Conservation (phyloP, 2,797 vertebrate genomes). For the Pantherophis alleghaniensis region DNA sequence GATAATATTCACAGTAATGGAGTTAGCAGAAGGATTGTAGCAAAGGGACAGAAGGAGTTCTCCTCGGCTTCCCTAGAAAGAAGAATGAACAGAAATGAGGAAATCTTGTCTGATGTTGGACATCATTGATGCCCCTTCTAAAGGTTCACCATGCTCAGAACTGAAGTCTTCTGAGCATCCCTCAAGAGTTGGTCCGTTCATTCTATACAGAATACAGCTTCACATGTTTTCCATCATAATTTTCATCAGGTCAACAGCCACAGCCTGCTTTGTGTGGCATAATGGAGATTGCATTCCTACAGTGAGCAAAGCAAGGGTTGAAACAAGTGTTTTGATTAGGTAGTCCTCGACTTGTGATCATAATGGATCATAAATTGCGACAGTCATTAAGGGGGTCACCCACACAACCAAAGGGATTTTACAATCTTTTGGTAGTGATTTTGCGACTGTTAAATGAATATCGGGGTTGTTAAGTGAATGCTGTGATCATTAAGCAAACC, state of each 20-base stretch:
- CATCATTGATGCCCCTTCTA: neutral
- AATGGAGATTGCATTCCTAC: neutral
- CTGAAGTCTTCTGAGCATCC: neutral
- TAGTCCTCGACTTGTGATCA: neutral
- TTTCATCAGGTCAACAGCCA: neutral
- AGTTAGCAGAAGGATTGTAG: constrained; percentile 98
- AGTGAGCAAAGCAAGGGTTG: neutral
- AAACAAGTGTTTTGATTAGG: neutral
- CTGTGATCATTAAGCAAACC: neutral
- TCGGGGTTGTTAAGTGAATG: neutral
- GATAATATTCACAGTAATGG: constrained; percentile 98
- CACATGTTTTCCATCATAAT: neutral
- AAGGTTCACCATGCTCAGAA: neutral
- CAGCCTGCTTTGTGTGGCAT: neutral
- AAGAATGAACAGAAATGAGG: neutral
- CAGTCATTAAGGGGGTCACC: neutral
- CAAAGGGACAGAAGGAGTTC: constrained; percentile 92
- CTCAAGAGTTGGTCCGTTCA: neutral
- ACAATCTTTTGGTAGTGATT: neutral
- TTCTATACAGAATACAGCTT: neutral
- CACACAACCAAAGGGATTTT: neutral
- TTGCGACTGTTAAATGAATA: neutral
- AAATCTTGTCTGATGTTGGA: neutral
- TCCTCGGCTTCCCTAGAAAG: constrained; percentile 85
- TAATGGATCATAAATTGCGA: neutral